Evolutionary conservation across 2,888 invertebrate genomes (phyloP).

Genomic region (Phyllotreta cruciferae): DNA sequence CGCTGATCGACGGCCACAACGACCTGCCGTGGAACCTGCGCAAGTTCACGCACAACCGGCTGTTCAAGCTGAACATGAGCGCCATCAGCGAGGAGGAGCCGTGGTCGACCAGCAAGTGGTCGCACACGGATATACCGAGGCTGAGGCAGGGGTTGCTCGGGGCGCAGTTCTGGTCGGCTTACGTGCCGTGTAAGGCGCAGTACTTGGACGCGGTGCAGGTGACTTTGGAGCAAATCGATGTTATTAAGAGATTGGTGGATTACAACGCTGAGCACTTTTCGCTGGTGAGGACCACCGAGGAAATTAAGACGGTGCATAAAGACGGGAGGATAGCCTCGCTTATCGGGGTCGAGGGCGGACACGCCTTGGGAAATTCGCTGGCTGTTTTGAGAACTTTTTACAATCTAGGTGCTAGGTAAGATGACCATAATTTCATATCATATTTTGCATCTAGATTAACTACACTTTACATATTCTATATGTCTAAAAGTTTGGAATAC

Average conservation of each 20-base stretch:
- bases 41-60: conserved; percentile 85
- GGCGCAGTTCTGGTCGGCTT: conserved; percentile 92
- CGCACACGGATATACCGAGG: conserved; percentile 90
- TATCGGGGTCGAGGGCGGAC: conserved; percentile 92
- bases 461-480: neutral
- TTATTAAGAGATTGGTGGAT: conserved; percentile 76
- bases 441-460: no score
- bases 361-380: conserved; percentile 88
- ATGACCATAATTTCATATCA: neutral
- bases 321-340: conserved; percentile 85
- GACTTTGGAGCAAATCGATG: conserved; percentile 86
- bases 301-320: conserved; percentile 75
- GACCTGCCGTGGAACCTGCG: conserved; percentile 90
- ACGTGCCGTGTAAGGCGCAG: conserved; percentile 84
- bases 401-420: conserved; percentile 76
- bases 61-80: conserved; percentile 72
- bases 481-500: no score
- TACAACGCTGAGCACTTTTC: conserved; percentile 77
- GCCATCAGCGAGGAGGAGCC: conserved; percentile 75
- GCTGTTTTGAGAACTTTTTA: conserved; percentile 89
- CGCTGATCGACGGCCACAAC: conserved; percentile 82
- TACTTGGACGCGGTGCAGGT: conserved; percentile 83
- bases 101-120: conserved; percentile 88
- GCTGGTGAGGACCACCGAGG: conserved; percentile 73
- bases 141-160: conserved; percentile 65